Evolutionary conservation across 2,797 vertebrate species (phyloP), one percentile per base, ranked within the genome.

Genomic region (Sebastolobus altivelis): DNA sequence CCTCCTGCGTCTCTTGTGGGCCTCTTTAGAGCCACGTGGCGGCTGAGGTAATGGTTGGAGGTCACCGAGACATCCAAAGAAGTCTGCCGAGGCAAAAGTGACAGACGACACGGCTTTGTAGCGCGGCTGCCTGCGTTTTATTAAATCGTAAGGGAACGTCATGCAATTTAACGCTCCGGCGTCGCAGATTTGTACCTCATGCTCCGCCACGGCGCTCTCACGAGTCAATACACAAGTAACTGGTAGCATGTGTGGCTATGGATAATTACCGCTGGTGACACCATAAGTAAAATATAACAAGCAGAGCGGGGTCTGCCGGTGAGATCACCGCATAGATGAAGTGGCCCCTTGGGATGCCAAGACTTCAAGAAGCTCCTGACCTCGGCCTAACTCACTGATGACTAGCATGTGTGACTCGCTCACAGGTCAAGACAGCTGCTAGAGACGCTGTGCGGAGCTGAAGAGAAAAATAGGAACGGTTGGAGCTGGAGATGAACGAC

Each of bases 281-380:
- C 91, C 88, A 89, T 91, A 93, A 95, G 93, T 95, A 94, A 95
- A 96, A 94, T 94, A 95, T 94, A 96, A 95, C 94, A 94, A 95
- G 94, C 90, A 72, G 90, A 93, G 86, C 85, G 31, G 88, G 86
- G 90, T 91, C 92, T 94, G 94, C 86, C 63, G 90, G 91, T 96
- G 95, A 96, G 95, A 95, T 96, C 95, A 96, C 92, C 80, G 37
- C 87, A 77, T 77, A 93, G 93, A 95, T 95, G 93, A 94, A 96
- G 94, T 93, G 93, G 92, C 91, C 95, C 90, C 93, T 71, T 25
- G 94, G 91, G 95, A 93, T 85, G 84, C 87, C 86, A 91, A 91
- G 93, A 95, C 95, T 95, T 95, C 93, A 95, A 95, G 95, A 96
- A 95, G 95, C 94, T 93, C 93, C 94, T 94, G 95, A 96, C 95